Conservation (phyloP, 2,113 vertebrate genomes). For the Corynorhinus townsendii region DNA sequence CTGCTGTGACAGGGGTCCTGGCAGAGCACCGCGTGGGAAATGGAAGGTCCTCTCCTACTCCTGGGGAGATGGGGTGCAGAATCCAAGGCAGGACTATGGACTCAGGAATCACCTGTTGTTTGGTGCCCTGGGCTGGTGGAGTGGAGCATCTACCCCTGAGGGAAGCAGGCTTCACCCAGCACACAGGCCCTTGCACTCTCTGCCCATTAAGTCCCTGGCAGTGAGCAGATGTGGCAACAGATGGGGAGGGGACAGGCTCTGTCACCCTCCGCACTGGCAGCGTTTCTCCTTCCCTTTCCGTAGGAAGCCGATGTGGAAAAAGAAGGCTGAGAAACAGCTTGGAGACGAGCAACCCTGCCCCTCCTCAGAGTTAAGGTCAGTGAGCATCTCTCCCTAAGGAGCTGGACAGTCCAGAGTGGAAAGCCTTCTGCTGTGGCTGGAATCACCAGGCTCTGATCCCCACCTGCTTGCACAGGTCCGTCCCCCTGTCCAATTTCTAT, state of each 20-base stretch:
- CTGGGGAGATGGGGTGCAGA: rapidly evolving
- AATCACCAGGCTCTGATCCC: neutral
- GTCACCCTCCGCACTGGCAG: neutral
- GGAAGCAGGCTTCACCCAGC: neutral
- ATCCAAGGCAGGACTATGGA: neutral
- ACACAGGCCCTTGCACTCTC: no score
- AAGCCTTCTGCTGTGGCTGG: neutral
- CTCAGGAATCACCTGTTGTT: neutral
- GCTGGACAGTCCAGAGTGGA: no score
- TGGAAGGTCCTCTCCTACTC: neutral
- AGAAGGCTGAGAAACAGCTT: neutral
- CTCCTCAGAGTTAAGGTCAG: neutral
- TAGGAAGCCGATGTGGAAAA: neutral
- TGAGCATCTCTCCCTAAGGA: rapidly evolving
- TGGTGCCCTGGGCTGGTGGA: neutral
- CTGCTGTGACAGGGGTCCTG: neutral
- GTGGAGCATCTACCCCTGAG: rapidly evolving
- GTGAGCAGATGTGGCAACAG: neutral
- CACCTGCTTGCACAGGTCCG: neutral
- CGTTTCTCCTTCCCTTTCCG: neutral
- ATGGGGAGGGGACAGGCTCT: no score
- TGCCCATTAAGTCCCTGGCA: neutral
- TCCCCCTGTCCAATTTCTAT: neutral
- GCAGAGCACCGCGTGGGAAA: rapidly evolving
- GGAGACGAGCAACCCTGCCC: rapidly evolving